phyloP scores from a whole-genome alignment of 1,140 invertebrate species.

The Maconellicoccus hirsutus region DNA sequence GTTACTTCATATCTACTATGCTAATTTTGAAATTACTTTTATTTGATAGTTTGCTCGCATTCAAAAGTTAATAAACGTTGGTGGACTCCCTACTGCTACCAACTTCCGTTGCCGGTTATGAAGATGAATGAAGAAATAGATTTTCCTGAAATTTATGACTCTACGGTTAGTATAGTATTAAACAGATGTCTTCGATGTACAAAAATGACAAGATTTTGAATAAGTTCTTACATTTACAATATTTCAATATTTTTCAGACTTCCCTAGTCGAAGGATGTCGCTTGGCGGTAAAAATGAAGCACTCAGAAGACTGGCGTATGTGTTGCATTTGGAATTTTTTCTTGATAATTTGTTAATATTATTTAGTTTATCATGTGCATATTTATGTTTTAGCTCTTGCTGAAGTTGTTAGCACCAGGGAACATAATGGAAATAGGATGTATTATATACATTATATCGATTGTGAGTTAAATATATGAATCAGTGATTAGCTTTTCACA shows the following conservation, averaged over 20 bases:
- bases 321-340: slow-evolving; percentile 32
- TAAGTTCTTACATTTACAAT: not conserved
- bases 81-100: too few relatives aligned
- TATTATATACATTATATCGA: slow-evolving; percentile 98
- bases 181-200: not conserved
- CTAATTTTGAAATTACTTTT: too few relatives aligned
- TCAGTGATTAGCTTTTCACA: slow-evolving; percentile 22
- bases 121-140: slow-evolving; percentile 10
- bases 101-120: not conserved
- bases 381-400: slow-evolving; percentile 58
- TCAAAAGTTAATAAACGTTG: too few relatives aligned
- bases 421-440: slow-evolving; percentile 53
- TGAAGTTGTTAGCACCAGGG: slow-evolving; percentile 90
- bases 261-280: slow-evolving; percentile 87
- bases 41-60: too few relatives aligned
- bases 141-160: not conserved
- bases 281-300: slow-evolving; percentile 82
- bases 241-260: slow-evolving; percentile 47
- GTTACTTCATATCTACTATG: too few relatives aligned
- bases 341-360: not conserved
- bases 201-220: not conserved
- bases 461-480: slow-evolving; percentile 60
- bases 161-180: not conserved
- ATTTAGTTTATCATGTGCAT: slow-evolving; percentile 13
- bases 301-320: slow-evolving; percentile 88